phyloP scores from a whole-genome alignment of 2,797 vertebrate genomes.

The Crocodylus rhombifer region DNA sequence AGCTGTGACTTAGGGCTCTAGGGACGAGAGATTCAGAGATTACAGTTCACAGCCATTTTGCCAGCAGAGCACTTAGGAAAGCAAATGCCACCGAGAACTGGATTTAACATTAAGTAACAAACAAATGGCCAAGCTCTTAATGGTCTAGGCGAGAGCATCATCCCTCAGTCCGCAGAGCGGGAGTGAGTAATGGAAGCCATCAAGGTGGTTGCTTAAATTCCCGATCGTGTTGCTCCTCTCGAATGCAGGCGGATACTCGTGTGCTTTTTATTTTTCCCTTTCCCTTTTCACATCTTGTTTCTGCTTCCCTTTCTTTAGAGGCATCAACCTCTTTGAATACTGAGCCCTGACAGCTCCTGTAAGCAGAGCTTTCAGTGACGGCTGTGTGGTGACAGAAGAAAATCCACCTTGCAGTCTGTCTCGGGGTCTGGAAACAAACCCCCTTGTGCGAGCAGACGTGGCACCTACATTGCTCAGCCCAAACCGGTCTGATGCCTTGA shows the following conservation, averaged over 20 bases:
- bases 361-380: slow-evolving; percentile 29
- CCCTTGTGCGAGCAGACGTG: neutral
- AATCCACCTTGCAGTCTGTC: slow-evolving; percentile 60
- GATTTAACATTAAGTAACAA: neutral
- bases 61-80: neutral
- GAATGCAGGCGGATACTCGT: neutral
- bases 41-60: accelerated
- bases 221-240: neutral
- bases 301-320: slow-evolving; percentile 24
- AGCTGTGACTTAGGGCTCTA: neutral
- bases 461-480: slow-evolving; percentile 14
- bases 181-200: neutral
- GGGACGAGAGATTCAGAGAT: neutral
- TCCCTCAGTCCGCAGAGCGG: neutral
- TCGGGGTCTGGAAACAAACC: slow-evolving; percentile 53
- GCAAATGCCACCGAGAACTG: accelerated
- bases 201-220: neutral
- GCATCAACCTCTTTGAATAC: slow-evolving; percentile 54
- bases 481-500: neutral
- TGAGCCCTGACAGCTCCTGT: slow-evolving; percentile 66
- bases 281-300: neutral
- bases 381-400: slow-evolving; percentile 46
- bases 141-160: neutral
- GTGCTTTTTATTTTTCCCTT: neutral
- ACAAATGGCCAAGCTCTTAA: neutral